phyloP scores from a whole-genome alignment of 92 coral and sea anemone species.

The Porites evermanni region DNA sequence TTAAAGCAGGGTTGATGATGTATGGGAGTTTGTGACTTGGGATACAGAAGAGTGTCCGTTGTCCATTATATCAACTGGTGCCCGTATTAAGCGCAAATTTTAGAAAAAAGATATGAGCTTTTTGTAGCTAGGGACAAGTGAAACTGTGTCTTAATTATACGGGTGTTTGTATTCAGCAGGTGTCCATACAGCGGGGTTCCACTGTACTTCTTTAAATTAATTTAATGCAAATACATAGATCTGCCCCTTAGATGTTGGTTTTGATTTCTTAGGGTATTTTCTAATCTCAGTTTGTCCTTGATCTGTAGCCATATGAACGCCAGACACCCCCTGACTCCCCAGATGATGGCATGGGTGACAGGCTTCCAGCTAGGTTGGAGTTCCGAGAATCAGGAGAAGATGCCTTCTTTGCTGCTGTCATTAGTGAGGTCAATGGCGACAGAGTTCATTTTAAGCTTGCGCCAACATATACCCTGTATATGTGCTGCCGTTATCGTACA shows the following conservation, averaged over 20 bases:
- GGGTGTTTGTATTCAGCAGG: too few species aligned
- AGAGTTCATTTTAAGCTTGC: slow-evolving; percentile 98
- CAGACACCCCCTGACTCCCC: slow-evolving; percentile 54
- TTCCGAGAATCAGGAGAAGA: slow-evolving; percentile 97
- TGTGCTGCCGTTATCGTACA: slow-evolving; percentile 99
- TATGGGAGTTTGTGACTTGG: too few species aligned
- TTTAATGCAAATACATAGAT: neutral
- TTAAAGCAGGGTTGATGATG: too few species aligned
- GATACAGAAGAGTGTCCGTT: too few species aligned
- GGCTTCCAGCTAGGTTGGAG: slow-evolving; percentile 93
- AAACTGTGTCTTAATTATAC: too few species aligned
- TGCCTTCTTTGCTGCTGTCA: slow-evolving; percentile 98
- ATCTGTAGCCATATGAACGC: neutral
- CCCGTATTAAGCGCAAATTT: too few species aligned
- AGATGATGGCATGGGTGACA: slow-evolving; percentile 77
- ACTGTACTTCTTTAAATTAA: too few species aligned
- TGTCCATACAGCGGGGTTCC: too few species aligned
- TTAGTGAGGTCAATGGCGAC: slow-evolving; percentile 97
- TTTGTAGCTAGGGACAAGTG: too few species aligned
- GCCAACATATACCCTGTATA: slow-evolving; percentile 96
- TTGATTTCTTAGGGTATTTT: neutral
- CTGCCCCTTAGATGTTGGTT: neutral
- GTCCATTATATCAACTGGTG: too few species aligned
- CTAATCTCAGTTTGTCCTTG: neutral
- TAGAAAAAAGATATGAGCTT: too few species aligned